Percentiles rank a stretch among this genome's conserved stretches.
Evolutionary conservation across 1,140 invertebrate genomes (phyloP).

Genomic region (Ruditapes philippinarum): DNA sequence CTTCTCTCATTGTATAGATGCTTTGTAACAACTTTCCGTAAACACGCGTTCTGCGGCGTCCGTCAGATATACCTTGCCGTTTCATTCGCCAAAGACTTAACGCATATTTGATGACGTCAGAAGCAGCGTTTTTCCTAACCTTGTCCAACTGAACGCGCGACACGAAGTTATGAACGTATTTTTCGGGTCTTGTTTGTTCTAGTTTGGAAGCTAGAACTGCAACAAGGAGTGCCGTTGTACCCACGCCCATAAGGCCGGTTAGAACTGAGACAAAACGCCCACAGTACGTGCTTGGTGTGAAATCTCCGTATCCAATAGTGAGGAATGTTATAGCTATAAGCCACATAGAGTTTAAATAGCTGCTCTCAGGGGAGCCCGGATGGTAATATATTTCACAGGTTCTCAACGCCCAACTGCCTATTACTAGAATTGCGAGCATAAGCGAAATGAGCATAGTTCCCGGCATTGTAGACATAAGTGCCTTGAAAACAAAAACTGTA

Average conservation of each 20-base stretch:
- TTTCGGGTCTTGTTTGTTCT: slow-evolving; percentile 79
- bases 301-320: slow-evolving; percentile 83
- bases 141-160: slow-evolving; percentile 77
- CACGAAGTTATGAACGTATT: slow-evolving; percentile 81
- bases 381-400: slow-evolving; percentile 84
- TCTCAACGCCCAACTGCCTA: slow-evolving; percentile 84
- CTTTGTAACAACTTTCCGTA: slow-evolving; percentile 76
- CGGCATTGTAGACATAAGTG: slow-evolving; percentile 85
- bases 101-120: slow-evolving; percentile 80
- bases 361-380: slow-evolving; percentile 67
- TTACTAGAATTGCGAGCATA: slow-evolving; percentile 82
- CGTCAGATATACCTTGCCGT: slow-evolving; percentile 40
- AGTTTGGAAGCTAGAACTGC: slow-evolving; percentile 82
- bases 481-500: slow-evolving; percentile 86
- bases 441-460: slow-evolving; percentile 82
- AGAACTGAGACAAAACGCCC: slow-evolving; percentile 81
- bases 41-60: slow-evolving; percentile 64
- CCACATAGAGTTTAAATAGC: slow-evolving; percentile 81
- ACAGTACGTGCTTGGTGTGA: slow-evolving; percentile 81
- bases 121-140: slow-evolving; percentile 75
- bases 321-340: slow-evolving; percentile 83
- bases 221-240: slow-evolving; percentile 82
- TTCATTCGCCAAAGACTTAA: slow-evolving; percentile 76
- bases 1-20: slow-evolving; percentile 75
- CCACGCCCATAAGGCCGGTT: slow-evolving; percentile 83